phyloP scores from a whole-genome alignment of 2,113 vertebrate genomes.

The Myanophis thanlyinensis region DNA sequence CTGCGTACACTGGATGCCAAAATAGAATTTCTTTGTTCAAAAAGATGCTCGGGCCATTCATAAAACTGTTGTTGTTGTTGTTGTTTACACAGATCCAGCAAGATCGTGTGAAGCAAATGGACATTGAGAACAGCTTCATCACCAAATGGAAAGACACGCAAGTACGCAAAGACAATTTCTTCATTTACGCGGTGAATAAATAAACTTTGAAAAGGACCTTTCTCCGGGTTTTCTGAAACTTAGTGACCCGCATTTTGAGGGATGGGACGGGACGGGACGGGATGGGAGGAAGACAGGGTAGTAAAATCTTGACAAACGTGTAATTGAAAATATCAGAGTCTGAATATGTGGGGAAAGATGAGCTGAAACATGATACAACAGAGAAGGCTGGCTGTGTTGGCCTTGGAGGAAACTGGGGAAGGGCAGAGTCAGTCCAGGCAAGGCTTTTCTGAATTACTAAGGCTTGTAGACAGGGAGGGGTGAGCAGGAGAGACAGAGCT shows the following conservation, averaged over 20 bases:
- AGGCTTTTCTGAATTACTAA: too few species aligned
- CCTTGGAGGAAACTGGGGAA: too few species aligned
- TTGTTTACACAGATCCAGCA: conserved; percentile 83
- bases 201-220: not conserved
- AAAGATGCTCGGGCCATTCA: not conserved
- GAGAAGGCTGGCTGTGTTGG: too few species aligned
- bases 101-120: conserved; percentile 95
- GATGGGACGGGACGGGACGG: too few species aligned
- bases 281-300: too few species aligned
- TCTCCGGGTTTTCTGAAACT: not conserved
- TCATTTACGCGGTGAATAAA: not conserved
- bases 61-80: conserved; percentile 16
- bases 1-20: too few species aligned
- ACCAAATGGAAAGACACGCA: conserved; percentile 92
- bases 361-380: too few species aligned
- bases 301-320: not conserved
- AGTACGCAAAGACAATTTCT: conserved; percentile 65
- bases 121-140: conserved; percentile 94
- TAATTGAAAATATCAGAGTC: too few species aligned
- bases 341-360: too few species aligned
- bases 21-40: not conserved
- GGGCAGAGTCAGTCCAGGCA: too few species aligned
- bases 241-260: not conserved
- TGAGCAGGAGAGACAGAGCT: too few species aligned
- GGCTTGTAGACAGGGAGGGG: too few species aligned